Evolutionary conservation across 2,888 invertebrate species (phyloP), one percentile per base, ranked within the genome.

Genomic region (Microctonus hyperodae): DNA sequence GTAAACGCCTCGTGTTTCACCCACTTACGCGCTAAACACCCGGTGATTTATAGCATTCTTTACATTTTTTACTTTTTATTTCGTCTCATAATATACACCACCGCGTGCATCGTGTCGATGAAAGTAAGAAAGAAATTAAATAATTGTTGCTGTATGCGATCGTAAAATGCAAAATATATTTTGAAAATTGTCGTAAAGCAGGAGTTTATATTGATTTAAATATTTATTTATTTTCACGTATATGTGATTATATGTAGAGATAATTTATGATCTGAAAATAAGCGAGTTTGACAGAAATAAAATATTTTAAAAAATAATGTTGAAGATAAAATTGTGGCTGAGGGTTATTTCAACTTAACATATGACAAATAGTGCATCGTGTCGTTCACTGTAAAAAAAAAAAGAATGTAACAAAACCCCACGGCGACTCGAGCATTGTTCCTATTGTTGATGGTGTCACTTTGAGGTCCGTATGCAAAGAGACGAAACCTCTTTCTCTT

Each of bases 381-480:
- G 78, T 81, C 79, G 78, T 76, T 69, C n/a, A 72, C 74, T 59
- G 64, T 70, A 76, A 79, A 79, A 82, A 80, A 81, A 81, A 61
- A 64, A 70, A 75, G 79, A 81, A 82, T 82, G 82, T 81, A 82
- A 82, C 80, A 81, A 81, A 72, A 70, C 67, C 65, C 64, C 44
- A 58, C 53, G 55, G 57, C 75, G 74, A 59, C 61, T 75, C 75
- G 16, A 74, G 77, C 81, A 83, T 83, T 82, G 82, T 83, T 83
- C 78, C 78, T 77, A 82, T 83, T 83, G 82, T 83, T 75, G 76
- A 72, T 72, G 78, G 78, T 83, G 82, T 83, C 83, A 82, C 81
- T 83, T 79, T 76, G 78, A 75, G 78, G 79, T 78, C 33, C 58
- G 57, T 58, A 48, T 23, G 40, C 58, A 51, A 63, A 58, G 53